phyloP scores from a whole-genome alignment of 1,140 invertebrate species.

The Lepidurus packardi region DNA sequence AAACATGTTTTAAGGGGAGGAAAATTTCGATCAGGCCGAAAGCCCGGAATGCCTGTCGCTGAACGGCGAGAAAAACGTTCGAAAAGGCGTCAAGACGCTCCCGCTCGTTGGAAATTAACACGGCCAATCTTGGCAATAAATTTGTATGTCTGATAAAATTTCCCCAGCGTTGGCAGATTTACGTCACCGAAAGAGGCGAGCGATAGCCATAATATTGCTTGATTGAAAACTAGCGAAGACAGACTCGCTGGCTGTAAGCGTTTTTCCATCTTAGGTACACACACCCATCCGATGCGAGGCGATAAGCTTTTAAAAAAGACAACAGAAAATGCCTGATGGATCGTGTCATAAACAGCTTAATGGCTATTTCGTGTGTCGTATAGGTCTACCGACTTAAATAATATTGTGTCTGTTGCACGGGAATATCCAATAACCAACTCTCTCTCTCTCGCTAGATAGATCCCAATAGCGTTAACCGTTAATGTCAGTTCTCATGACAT shows the following conservation, averaged over 20 bases:
- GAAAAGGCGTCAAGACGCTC: not conserved
- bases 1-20: too few relatives aligned
- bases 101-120: not conserved
- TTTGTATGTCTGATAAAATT: not conserved
- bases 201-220: not conserved
- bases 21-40: too few relatives aligned
- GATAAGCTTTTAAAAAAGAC: not conserved
- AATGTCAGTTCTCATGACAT: not conserved
- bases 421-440: not conserved
- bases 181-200: not conserved
- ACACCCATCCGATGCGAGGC: not conserved
- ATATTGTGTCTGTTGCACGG: not conserved
- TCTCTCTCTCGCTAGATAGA: not conserved
- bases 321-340: not conserved
- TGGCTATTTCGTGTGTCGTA: conserved; percentile 6
- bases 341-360: conserved; percentile 11
- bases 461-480: not conserved
- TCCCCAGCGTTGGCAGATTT: not conserved
- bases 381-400: not conserved
- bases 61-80: not conserved
- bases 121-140: not conserved
- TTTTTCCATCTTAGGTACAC: not conserved
- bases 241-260: not conserved
- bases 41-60: too few relatives aligned
- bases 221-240: not conserved